Evolutionary conservation across 2,888 invertebrate species (phyloP).

Genomic region (Electrophaes corylata): DNA sequence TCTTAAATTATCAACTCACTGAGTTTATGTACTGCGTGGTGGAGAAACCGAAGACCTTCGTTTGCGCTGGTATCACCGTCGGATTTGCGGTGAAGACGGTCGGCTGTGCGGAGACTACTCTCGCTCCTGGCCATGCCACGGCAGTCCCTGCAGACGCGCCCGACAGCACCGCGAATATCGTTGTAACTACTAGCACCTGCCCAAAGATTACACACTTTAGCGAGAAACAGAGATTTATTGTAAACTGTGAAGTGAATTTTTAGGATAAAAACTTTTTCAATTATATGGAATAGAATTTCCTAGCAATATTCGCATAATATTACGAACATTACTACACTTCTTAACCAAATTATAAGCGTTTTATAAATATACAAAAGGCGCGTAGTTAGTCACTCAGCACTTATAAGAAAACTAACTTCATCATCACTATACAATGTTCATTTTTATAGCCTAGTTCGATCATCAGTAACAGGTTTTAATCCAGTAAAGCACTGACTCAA

Average conservation of each 20-base stretch:
- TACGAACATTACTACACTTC: no score
- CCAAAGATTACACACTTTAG: slow-evolving; percentile 18
- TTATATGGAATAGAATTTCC: no score
- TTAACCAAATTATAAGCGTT: no score
- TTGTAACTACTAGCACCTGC: slow-evolving; percentile 55
- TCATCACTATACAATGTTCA: slow-evolving; percentile 4
- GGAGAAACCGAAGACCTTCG: slow-evolving; percentile 67
- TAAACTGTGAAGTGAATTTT: no score
- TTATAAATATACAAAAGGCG: not conserved
- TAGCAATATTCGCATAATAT: no score
- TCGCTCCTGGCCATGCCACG: slow-evolving; percentile 58
- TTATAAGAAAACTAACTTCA: slow-evolving; percentile 2
- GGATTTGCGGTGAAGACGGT: slow-evolving; percentile 43
- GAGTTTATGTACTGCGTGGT: slow-evolving; percentile 71
- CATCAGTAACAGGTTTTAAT: slow-evolving; percentile 31
- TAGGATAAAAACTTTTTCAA: no score
- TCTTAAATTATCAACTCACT: slow-evolving; percentile 44
- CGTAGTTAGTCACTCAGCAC: not conserved
- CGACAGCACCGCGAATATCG: slow-evolving; percentile 45
- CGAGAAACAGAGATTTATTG: no score
- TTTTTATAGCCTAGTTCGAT: slow-evolving; percentile 6
- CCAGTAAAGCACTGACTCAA: slow-evolving; percentile 21
- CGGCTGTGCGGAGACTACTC: slow-evolving; percentile 41
- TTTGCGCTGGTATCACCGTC: slow-evolving; percentile 58
- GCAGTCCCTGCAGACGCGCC: slow-evolving; percentile 47